Conservation (phyloP, 2,113 vertebrate species). For the Toxotes jaculatrix region DNA sequence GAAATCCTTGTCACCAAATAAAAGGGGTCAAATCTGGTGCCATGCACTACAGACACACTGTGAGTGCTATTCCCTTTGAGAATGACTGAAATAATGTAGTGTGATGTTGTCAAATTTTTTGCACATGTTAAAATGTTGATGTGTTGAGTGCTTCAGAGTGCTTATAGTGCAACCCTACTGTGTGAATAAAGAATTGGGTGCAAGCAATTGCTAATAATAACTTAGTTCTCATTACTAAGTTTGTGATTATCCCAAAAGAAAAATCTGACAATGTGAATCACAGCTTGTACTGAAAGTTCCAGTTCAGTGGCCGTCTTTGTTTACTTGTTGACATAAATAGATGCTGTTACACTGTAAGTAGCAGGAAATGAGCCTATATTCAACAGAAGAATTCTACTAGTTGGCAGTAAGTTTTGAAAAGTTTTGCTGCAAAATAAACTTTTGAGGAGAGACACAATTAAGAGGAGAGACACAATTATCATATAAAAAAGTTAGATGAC, state of each 20-base stretch:
- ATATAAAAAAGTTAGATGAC: not conserved
- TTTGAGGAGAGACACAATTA: no score
- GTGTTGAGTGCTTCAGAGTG: not conserved
- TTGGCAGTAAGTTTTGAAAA: no score
- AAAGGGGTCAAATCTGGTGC: constrained; percentile 45
- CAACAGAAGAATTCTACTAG: no score
- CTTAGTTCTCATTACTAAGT: not conserved
- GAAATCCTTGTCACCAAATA: constrained; percentile 46
- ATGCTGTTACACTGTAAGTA: no score
- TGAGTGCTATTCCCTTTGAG: not conserved
- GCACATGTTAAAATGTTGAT: not conserved
- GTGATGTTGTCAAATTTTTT: not conserved
- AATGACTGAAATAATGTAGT: not conserved
- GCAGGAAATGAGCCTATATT: not conserved
- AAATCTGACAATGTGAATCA: not conserved
- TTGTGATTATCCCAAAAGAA: not conserved
- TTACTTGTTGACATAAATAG: no score
- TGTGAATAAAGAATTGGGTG: not conserved
- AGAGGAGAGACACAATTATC: not conserved
- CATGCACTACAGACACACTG: not conserved
- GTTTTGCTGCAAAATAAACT: no score
- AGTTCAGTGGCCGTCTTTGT: not conserved
- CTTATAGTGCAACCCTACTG: not conserved
- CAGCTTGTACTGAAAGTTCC: not conserved
- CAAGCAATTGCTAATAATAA: not conserved